These are phyloP conservation scores for Mesoligia furuncula DNA, from an alignment of 2,888 invertebrate species.

Conservation along the genomic window DNA sequence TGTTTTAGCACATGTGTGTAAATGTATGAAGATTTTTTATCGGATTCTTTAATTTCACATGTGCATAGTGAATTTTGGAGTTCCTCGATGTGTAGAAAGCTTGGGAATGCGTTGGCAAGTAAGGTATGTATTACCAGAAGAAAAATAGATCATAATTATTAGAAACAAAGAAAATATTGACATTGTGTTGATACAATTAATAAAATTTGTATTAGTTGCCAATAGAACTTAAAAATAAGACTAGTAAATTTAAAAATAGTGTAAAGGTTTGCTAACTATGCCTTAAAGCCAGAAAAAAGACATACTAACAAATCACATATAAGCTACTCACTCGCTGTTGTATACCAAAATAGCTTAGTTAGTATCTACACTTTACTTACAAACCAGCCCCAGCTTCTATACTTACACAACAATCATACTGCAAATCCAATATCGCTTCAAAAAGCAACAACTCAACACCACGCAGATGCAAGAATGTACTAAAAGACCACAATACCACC, in stretches of 20 bases:
- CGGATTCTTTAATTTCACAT: slow-evolving; percentile 40
- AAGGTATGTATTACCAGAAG: not conserved
- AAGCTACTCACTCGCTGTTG: not conserved
- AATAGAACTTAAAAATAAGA: not conserved
- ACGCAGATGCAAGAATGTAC: slow-evolving; percentile 16
- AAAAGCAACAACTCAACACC: not conserved
- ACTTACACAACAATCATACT: not conserved
- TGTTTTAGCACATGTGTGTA: slow-evolving; percentile 52
- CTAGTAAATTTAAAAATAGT: not conserved
- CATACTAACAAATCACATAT: not conserved
- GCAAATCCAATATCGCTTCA: not conserved
- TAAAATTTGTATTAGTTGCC: not conserved
- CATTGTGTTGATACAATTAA: not conserved
- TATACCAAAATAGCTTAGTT: not conserved
- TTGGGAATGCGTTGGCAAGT: slow-evolving; percentile 1
- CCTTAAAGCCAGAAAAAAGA: not conserved
- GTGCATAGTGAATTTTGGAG: slow-evolving; percentile 21
- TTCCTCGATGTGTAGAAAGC: slow-evolving; percentile 31
- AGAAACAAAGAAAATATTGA: not conserved
- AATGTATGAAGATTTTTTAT: slow-evolving; percentile 40
- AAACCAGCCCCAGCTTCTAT: not conserved
- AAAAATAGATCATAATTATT: not conserved
- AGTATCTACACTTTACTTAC: not conserved
- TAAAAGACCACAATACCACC: slow-evolving; percentile 23
- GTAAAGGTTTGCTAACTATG: not conserved